Conservation (phyloP, 2,113 vertebrate species). For the Heteronetta atricapilla region DNA sequence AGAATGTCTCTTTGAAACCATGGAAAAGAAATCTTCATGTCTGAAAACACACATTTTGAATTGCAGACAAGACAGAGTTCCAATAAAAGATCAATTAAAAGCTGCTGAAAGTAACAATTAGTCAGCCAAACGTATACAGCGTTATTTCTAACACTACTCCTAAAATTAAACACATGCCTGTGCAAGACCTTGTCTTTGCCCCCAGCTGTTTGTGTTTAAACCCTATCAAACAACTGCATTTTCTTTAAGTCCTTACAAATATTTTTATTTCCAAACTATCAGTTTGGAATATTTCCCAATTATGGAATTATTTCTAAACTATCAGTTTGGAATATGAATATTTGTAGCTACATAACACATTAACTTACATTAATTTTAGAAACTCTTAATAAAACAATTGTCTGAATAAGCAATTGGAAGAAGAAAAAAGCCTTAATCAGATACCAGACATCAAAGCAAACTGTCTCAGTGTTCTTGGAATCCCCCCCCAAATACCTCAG, state of each 20-base stretch:
- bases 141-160: background rate
- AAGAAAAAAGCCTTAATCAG: background rate
- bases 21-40: background rate
- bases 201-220: slow-evolving; percentile 25
- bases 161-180: background rate
- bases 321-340: background rate
- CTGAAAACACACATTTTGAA: background rate
- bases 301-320: background rate
- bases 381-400: background rate
- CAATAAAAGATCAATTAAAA: background rate
- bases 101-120: slow-evolving; percentile 12
- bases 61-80: background rate
- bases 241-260: background rate
- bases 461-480: background rate
- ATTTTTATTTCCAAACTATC: background rate
- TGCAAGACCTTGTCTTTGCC: slow-evolving; percentile 20
- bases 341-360: background rate
- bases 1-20: background rate
- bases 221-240: background rate
- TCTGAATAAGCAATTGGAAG: slow-evolving; percentile 1
- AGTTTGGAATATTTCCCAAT: background rate
- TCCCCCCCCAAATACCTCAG: background rate
- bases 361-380: background rate
- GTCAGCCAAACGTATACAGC: background rate
- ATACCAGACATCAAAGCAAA: slow-evolving; percentile 29